These are phyloP conservation scores for Agrypnus murinus DNA, from an alignment of 2,888 invertebrate genomes.

Conservation along the genomic window DNA sequence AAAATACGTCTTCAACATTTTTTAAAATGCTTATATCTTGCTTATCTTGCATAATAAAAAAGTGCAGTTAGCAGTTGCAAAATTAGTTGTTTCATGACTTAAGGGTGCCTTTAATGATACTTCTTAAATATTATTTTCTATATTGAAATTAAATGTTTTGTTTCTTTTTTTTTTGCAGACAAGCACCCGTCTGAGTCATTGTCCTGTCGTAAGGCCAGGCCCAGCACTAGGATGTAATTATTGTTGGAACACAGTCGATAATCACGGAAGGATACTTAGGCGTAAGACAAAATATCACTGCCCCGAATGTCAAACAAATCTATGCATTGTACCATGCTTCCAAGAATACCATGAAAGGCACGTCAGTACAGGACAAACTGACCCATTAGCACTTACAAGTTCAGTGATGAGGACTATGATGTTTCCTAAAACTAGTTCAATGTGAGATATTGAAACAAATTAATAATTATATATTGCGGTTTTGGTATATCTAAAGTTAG, in stretches of 20 bases:
- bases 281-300: slow-evolving; percentile 93
- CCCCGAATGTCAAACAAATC: slow-evolving; percentile 91
- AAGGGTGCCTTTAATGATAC: too few species aligned
- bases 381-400: slow-evolving; percentile 65
- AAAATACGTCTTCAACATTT: too few species aligned
- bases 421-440: slow-evolving; percentile 71
- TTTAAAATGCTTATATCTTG: too few species aligned
- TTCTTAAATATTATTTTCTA: too few species aligned
- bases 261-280: slow-evolving; percentile 85
- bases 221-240: slow-evolving; percentile 92
- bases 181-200: slow-evolving; percentile 81
- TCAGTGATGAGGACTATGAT: slow-evolving; percentile 66
- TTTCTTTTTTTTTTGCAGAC: slow-evolving; percentile 66
- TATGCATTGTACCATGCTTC: slow-evolving; percentile 93
- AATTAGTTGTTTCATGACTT: too few species aligned
- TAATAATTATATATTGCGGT: slow-evolving; percentile 37
- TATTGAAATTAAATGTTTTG: too few species aligned
- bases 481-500: slow-evolving; percentile 16
- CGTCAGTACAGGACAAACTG: slow-evolving; percentile 63
- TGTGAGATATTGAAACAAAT: slow-evolving; percentile 61
- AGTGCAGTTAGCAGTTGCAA: too few species aligned
- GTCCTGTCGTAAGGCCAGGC: slow-evolving; percentile 87
- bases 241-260: slow-evolving; percentile 93
- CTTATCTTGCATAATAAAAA: too few species aligned
- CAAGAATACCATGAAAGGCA: slow-evolving; percentile 87